These are phyloP conservation scores for Cerastis rubricosa DNA, from an alignment of 2,888 invertebrate species.

Conservation along the genomic window DNA sequence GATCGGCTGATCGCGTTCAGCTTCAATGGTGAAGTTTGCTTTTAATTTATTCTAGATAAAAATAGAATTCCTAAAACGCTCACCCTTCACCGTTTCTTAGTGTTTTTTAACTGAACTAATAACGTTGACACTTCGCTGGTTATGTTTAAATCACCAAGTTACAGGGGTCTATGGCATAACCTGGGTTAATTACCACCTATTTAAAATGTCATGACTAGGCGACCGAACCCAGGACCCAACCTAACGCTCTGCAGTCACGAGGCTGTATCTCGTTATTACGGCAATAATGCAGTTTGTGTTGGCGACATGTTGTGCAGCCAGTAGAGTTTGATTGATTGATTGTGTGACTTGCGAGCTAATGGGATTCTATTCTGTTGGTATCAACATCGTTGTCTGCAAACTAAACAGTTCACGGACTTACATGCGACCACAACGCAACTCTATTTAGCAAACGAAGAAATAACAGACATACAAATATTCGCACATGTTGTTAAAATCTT, in stretches of 20 bases:
- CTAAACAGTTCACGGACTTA: constrained; percentile 38
- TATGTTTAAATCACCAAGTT: neutral
- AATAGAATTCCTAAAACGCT: neutral
- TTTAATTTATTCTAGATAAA: neutral
- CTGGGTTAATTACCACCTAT: neutral
- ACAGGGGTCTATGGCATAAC: neutral
- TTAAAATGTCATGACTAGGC: neutral
- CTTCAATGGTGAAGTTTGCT: neutral
- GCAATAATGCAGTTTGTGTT: constrained; percentile 38
- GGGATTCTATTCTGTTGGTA: constrained; percentile 52
- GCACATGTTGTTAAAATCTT: neutral
- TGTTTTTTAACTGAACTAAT: neutral
- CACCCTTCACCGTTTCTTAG: neutral
- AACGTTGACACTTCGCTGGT: neutral
- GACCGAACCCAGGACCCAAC: neutral
- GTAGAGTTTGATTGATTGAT: constrained; percentile 50
- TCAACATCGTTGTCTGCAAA: constrained; percentile 52
- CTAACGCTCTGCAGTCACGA: neutral
- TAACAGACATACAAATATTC: neutral
- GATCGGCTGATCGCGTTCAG: neutral
- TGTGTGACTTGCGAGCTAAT: constrained; percentile 52
- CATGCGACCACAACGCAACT: constrained; percentile 10
- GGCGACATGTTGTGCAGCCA: constrained; percentile 47
- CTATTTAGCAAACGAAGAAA: constrained; percentile 9
- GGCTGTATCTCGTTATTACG: constrained; percentile 31